Percentiles rank a stretch among this genome's conserved stretches.
phyloP scores from a whole-genome alignment of 2,888 invertebrate species.

The Leucophora obtusa region DNA sequence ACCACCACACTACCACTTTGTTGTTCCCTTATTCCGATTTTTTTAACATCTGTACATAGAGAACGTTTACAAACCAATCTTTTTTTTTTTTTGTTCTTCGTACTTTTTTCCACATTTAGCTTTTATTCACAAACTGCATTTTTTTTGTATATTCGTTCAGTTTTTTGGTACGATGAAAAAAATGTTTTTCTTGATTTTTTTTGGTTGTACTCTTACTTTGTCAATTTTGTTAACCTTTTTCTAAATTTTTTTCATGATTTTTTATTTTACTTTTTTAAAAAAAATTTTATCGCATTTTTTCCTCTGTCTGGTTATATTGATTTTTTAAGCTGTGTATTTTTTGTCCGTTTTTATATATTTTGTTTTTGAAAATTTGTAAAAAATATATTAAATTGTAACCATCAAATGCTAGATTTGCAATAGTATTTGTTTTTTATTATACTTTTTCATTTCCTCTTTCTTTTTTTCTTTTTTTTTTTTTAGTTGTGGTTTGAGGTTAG shows the following conservation, averaged over 20 bases:
- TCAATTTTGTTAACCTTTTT: constrained; percentile 66
- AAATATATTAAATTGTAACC: constrained; percentile 57
- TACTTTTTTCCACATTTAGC: constrained; percentile 19
- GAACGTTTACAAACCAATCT: constrained; percentile 40
- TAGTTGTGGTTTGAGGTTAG: constrained; percentile 49
- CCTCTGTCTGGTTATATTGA: constrained; percentile 79
- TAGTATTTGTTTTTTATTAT: constrained; percentile 26
- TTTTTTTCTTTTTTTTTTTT: constrained; percentile 29
- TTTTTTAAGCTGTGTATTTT: constrained; percentile 71
- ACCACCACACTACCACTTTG: not conserved
- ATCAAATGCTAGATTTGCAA: constrained; percentile 51
- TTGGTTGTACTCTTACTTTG: constrained; percentile 44
- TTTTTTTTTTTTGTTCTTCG: constrained; percentile 10
- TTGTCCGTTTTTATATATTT: constrained; percentile 44
- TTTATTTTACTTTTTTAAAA: constrained; percentile 22
- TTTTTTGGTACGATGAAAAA: constrained; percentile 15
- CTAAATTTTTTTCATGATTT: constrained; percentile 50
- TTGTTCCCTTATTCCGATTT: constrained; percentile 6
- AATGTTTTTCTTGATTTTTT: constrained; percentile 37
- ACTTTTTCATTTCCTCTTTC: constrained; percentile 24
- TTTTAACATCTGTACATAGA: constrained; percentile 24
- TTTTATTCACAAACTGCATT: constrained; percentile 48
- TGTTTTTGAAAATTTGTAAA: constrained; percentile 43
- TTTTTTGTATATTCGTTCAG: constrained; percentile 25
- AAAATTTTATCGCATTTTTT: constrained; percentile 66